These are phyloP conservation scores for Epirrhoe tristata DNA, from an alignment of 2,888 invertebrate genomes.

Conservation along the genomic window DNA sequence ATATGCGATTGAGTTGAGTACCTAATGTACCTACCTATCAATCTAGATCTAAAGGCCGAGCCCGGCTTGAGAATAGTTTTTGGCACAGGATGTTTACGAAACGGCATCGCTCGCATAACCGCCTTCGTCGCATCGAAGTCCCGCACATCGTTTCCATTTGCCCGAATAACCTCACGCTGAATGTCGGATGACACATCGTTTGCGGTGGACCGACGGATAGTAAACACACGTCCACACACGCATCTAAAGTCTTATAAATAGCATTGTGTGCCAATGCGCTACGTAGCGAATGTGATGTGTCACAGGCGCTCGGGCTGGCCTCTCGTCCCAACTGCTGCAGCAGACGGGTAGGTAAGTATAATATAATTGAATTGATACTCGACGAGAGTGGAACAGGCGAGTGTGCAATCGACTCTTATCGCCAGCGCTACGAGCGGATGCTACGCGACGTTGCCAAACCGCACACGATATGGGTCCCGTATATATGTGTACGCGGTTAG, in stretches of 20 bases:
- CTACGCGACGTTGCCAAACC: conserved; percentile 73
- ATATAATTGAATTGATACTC: conserved; percentile 61
- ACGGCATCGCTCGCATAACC: conserved; percentile 27
- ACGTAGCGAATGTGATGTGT: conserved; percentile 78
- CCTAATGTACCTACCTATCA: too few relatives aligned
- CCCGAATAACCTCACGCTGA: conserved; percentile 74
- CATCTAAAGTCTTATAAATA: conserved; percentile 76
- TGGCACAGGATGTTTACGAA: conserved; percentile 52
- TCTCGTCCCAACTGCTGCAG: conserved; percentile 57
- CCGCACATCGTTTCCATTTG: conserved; percentile 64
- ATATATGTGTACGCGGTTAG: conserved; percentile 52
- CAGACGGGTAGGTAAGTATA: conserved; percentile 65
- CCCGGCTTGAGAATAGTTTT: conserved; percentile 55
- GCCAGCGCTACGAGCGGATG: conserved; percentile 46
- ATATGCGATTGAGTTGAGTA: not conserved
- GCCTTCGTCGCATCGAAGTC: conserved; percentile 40
- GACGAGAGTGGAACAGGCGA: conserved; percentile 62
- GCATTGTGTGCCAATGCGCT: conserved; percentile 77
- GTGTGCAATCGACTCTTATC: conserved; percentile 62
- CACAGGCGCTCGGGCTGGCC: conserved; percentile 60
- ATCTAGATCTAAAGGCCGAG: conserved; percentile 27
- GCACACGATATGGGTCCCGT: conserved; percentile 58
- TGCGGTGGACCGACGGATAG: conserved; percentile 75
- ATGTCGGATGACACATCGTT: conserved; percentile 80
- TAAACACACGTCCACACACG: conserved; percentile 78